These are phyloP conservation scores for Prosopocoilus inquinatus DNA, from an alignment of 2,888 invertebrate genomes.

Conservation along the genomic window DNA sequence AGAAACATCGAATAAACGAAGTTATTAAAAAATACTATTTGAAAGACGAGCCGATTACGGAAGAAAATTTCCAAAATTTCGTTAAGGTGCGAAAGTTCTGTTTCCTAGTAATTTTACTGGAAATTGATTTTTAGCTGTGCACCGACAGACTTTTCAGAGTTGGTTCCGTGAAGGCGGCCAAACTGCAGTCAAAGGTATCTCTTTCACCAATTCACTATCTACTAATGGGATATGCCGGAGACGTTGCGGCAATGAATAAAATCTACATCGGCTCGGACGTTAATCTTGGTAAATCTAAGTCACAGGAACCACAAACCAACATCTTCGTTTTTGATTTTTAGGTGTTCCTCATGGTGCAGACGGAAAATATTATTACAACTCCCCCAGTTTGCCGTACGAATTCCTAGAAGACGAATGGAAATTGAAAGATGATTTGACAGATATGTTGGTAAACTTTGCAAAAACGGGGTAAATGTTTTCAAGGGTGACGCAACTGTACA, in stretches of 20 bases:
- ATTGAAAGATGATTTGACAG: slow-evolving; percentile 11
- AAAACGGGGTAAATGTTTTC: slow-evolving; percentile 11
- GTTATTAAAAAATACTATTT: slow-evolving; percentile 36
- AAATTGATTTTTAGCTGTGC: slow-evolving; percentile 45
- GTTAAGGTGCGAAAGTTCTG: slow-evolving; percentile 35
- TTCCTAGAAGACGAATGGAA: slow-evolving; percentile 1
- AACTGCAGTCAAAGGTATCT: slow-evolving; percentile 32
- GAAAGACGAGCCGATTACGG: slow-evolving; percentile 28
- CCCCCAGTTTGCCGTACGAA: not conserved
- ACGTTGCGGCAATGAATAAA: too few species aligned
- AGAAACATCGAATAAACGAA: slow-evolving; percentile 25
- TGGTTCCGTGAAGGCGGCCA: slow-evolving; percentile 33
- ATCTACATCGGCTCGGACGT: too few species aligned
- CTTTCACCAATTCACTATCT: slow-evolving; percentile 59
- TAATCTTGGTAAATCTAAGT: too few species aligned
- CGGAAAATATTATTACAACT: slow-evolving; percentile 8
- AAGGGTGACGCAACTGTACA: not conserved
- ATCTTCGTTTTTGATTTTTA: not conserved
- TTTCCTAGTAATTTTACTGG: slow-evolving; percentile 54
- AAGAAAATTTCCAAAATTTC: slow-evolving; percentile 31
- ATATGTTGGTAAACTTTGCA: slow-evolving; percentile 10
- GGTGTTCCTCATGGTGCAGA: slow-evolving; percentile 14
- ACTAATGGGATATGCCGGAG: slow-evolving; percentile 10
- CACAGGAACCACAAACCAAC: not conserved
- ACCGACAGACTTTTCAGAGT: slow-evolving; percentile 52